Evolutionary conservation across 2,888 invertebrate species (phyloP).

Genomic region (Slavum lentiscoides): DNA sequence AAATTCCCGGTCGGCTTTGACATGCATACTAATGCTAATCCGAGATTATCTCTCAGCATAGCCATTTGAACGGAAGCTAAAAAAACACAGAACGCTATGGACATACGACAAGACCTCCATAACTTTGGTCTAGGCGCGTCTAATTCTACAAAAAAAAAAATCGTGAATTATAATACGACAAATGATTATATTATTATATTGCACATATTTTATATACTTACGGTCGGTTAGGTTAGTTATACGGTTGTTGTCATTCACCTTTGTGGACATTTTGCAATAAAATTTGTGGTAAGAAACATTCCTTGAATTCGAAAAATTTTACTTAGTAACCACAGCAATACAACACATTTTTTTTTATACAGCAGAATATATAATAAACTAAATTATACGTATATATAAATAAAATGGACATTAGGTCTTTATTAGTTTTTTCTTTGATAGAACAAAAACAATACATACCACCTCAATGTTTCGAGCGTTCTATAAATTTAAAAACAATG

Average conservation of each 20-base stretch:
- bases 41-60: conserved; percentile 21
- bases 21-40: conserved; percentile 37
- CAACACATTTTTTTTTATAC: too few relatives aligned
- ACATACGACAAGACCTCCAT: conserved; percentile 27
- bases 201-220: neutral
- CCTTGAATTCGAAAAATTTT: too few relatives aligned
- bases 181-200: too few relatives aligned
- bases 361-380: too few relatives aligned
- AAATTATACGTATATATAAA: too few relatives aligned
- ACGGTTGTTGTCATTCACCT: neutral
- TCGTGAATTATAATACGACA: neutral
- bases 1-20: conserved; percentile 10
- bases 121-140: conserved; percentile 3
- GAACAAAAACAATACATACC: too few relatives aligned
- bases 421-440: too few relatives aligned
- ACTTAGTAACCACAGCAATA: too few relatives aligned
- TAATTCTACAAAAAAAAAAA: too few relatives aligned
- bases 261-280: neutral
- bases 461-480: too few relatives aligned
- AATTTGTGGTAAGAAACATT: neutral
- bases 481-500: too few relatives aligned
- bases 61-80: conserved; percentile 9
- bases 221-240: neutral
- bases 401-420: too few relatives aligned
- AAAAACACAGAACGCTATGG: conserved; percentile 13